Evolutionary conservation across 2,797 vertebrate genomes (phyloP).

Genomic region (Parotocinclus haroldoi): DNA sequence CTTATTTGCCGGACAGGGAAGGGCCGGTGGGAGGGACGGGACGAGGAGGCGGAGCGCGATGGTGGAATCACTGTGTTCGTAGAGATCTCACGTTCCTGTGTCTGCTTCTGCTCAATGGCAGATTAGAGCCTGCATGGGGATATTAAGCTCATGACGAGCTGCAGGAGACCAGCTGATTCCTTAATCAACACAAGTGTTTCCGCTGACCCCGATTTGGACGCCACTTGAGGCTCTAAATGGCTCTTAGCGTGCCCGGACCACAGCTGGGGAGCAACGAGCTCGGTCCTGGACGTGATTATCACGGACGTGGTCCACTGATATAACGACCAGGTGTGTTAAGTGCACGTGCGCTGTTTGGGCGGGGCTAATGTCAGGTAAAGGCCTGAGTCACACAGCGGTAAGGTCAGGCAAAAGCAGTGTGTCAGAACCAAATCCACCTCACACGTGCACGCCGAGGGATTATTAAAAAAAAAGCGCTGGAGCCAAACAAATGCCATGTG

Average conservation of each 20-base stretch:
- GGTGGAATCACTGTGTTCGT: slow-evolving; percentile 37
- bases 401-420: slow-evolving; percentile 58
- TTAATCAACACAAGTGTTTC: slow-evolving; percentile 48
- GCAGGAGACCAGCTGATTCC: slow-evolving; percentile 48
- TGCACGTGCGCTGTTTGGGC: slow-evolving; percentile 40
- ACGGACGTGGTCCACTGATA: too few relatives aligned
- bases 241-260: slow-evolving; percentile 19
- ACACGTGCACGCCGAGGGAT: slow-evolving; percentile 66
- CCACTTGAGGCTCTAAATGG: slow-evolving; percentile 22
- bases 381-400: slow-evolving; percentile 49
- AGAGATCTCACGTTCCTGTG: slow-evolving; percentile 64
- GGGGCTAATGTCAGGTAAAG: slow-evolving; percentile 50
- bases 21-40: not conserved
- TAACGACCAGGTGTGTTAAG: not conserved
- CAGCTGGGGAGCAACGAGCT: too few relatives aligned
- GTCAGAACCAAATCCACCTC: slow-evolving; percentile 64
- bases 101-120: slow-evolving; percentile 58
- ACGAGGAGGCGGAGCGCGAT: slow-evolving; percentile 20
- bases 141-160: slow-evolving; percentile 53
- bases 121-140: slow-evolving; percentile 63
- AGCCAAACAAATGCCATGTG: slow-evolving; percentile 56
- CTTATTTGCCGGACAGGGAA: slow-evolving; percentile 6
- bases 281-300: too few relatives aligned
- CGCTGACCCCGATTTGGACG: slow-evolving; percentile 54
- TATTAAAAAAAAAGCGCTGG: slow-evolving; percentile 59